Conservation (phyloP, 1,140 invertebrate genomes). For the Aphaenogaster ashmeadi region DNA sequence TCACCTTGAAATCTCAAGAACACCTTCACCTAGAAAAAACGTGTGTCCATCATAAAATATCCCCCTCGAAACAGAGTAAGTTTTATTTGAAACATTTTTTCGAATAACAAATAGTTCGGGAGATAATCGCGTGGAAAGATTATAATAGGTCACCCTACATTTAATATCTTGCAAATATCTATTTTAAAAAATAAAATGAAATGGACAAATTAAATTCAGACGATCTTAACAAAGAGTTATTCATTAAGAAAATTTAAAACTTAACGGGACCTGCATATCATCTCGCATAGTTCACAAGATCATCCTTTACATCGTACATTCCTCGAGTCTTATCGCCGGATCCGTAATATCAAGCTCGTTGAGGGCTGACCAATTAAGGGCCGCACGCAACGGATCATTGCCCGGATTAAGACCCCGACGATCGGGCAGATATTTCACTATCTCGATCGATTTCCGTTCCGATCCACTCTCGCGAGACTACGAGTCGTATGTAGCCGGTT, state of each 20-base stretch:
- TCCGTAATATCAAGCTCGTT: conserved; percentile 47
- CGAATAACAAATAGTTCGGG: no score
- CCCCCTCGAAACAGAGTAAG: no score
- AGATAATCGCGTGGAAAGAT: no score
- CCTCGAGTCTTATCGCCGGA: conserved; percentile 24
- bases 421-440: conserved; percentile 26
- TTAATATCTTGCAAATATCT: not conserved
- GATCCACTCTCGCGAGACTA: conserved; percentile 24
- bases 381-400: conserved; percentile 62
- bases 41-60: no score
- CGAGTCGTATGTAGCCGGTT: not conserved
- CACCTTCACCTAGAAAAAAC: no score
- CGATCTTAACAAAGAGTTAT: not conserved
- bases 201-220: not conserved
- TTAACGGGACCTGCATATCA: not conserved
- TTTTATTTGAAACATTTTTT: no score
- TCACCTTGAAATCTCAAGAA: no score
- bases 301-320: conserved; percentile 17
- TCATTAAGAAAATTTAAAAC: not conserved
- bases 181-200: not conserved
- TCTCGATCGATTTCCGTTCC: conserved; percentile 52
- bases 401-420: conserved; percentile 42
- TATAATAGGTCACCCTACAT: no score
- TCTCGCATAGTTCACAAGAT: not conserved
- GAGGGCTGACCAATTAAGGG: conserved; percentile 56